Evolutionary conservation across 2,797 vertebrate genomes (phyloP).

Genomic region (Synanceia verrucosa): DNA sequence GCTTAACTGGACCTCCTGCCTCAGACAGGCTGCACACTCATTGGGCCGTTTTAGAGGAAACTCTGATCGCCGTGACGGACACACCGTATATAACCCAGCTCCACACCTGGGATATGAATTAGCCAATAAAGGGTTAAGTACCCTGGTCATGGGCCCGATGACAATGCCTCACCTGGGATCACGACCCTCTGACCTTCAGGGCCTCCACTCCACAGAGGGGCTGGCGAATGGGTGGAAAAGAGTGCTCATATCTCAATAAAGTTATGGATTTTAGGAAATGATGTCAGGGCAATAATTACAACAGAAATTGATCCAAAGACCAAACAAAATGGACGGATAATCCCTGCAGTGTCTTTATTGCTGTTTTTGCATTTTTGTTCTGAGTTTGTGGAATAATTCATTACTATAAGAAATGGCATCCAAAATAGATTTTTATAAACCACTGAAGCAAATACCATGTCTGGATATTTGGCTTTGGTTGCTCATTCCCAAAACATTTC

Average conservation of each 20-base stretch:
- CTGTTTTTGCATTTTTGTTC: background rate
- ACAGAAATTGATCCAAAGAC: background rate
- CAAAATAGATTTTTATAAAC: background rate
- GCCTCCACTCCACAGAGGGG: constrained; percentile 45
- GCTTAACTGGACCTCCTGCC: constrained; percentile 54
- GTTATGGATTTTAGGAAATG: constrained; percentile 12
- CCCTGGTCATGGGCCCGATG: constrained; percentile 75
- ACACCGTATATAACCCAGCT: constrained; percentile 69
- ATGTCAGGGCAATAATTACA: background rate
- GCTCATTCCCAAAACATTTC: background rate
- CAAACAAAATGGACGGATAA: background rate
- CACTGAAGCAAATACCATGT: background rate
- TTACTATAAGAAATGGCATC: background rate
- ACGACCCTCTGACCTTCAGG: constrained; percentile 57
- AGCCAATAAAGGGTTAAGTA: constrained; percentile 80
- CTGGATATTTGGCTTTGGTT: background rate
- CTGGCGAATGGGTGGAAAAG: constrained; percentile 53
- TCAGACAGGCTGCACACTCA: constrained; percentile 65
- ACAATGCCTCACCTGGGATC: constrained; percentile 81
- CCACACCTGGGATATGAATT: constrained; percentile 83
- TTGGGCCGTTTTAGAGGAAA: constrained; percentile 63
- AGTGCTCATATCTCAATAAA: constrained; percentile 68
- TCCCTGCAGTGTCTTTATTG: background rate
- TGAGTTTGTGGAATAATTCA: background rate
- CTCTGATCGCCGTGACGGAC: constrained; percentile 76